Evolutionary conservation across 2,797 vertebrate species (phyloP), one percentile per base, ranked within the genome.

Genomic region (Notamacropus eugenii): DNA sequence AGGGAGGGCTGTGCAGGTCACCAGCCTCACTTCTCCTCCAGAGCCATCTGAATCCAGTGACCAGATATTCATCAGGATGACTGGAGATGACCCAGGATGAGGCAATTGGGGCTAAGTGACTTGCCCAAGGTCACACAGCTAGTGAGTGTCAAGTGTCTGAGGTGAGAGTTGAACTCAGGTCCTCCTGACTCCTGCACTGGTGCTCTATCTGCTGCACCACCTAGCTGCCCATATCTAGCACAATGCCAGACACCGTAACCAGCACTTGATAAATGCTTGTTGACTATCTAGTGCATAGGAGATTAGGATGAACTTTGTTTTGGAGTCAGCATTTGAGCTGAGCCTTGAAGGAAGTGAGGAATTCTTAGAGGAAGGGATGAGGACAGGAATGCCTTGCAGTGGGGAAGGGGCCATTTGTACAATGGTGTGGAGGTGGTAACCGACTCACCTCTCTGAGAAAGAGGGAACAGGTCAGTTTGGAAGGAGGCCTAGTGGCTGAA

Each of bases 201-300:
- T 52, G 52, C 52, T 52, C 52, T 52, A 8, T 52, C 52, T 6
- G 9, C 52, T 52, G 52, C 52, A 52, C 52, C 52, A 52, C 52
- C 52, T 52, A 8, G 52, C 52, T 52, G 52, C 6, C 6, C 52
- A 52, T 52, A 6, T 52, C 40, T 27, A 22, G 74, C 74, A 46
- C n/a, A 24, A 46, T 82, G 40, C 67, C 4, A 0, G 1, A 2
- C 14, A 2, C 1, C 4, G 5, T 34, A 1, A 11, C 10, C 2
- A 8, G 27, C 28, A 58, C 58, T 34, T 62, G 58, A 5, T 0
- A 19, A 6, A 46, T 46, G 3, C 8, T 46, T 46, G 8, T 27
- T 82, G 67, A 46, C n/a, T 40, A 6, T 46, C n/a, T 24, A 14
- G 16, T 74, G 40, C 22, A 22, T 82, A 24, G 67, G 59, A 62